These are phyloP conservation scores for Tadarida brasiliensis DNA, from an alignment of 2,797 vertebrate species.

Conservation along the genomic window DNA sequence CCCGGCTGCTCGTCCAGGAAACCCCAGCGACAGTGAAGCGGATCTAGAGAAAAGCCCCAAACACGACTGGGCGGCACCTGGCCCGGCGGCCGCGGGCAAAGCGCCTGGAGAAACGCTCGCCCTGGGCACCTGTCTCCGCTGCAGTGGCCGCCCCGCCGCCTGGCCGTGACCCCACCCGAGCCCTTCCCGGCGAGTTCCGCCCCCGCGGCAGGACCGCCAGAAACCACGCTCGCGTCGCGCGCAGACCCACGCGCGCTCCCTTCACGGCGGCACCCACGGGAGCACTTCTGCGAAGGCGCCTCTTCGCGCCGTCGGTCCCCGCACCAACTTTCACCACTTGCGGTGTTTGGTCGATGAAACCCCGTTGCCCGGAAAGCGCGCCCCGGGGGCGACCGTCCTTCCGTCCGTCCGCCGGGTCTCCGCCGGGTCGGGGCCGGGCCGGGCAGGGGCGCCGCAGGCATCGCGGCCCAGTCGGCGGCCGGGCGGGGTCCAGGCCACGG, in stretches of 20 bases:
- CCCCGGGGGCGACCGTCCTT: too few species aligned
- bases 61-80: too few species aligned
- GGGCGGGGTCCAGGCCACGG: neutral
- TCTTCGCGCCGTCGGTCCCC: neutral
- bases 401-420: conserved; percentile 38
- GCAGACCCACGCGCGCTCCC: neutral
- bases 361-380: too few species aligned
- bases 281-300: neutral
- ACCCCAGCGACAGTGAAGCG: accelerated
- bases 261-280: neutral
- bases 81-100: neutral
- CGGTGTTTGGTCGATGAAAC: too few species aligned
- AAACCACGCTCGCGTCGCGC: neutral
- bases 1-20: neutral
- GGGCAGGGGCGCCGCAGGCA: neutral
- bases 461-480: neutral
- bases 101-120: neutral
- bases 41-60: neutral
- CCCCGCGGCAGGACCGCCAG: neutral
- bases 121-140: neutral
- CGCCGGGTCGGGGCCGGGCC: neutral
- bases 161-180: neutral
- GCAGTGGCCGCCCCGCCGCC: neutral
- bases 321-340: neutral
- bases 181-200: neutral